A percentile compares a stretch with the other conserved stretches of the same genome.
These are phyloP conservation scores for Myrmophylax atrothorax DNA, from an alignment of 2,113 vertebrate species.

Conservation along the genomic window DNA sequence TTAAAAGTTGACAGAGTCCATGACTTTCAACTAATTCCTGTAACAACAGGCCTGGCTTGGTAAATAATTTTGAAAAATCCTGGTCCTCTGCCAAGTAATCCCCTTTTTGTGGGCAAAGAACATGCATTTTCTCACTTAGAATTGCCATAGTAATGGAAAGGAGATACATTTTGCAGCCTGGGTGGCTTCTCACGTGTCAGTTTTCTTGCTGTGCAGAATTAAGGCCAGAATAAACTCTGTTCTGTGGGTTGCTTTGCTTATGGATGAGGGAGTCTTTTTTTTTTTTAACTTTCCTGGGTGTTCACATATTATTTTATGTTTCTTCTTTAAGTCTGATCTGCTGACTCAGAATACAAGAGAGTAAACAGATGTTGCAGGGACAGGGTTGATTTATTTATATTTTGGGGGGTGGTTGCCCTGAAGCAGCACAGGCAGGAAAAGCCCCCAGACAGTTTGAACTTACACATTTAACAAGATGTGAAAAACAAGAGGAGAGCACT, in stretches of 20 bases:
- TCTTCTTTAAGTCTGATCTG: not conserved
- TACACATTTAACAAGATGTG: not conserved
- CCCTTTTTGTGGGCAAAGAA: not conserved
- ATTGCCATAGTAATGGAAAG: not conserved
- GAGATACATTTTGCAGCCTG: not conserved
- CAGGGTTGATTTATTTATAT: not conserved
- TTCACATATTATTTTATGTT: not conserved
- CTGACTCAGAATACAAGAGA: not conserved
- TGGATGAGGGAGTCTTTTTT: not conserved
- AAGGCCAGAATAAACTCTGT: not conserved
- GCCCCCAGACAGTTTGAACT: not conserved
- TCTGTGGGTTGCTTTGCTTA: not conserved
- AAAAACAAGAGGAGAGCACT: not conserved
- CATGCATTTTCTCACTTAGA: not conserved
- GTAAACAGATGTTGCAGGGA: not conserved
- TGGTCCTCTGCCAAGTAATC: not conserved
- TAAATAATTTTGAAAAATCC: conserved; percentile 23
- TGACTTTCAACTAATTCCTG: not conserved
- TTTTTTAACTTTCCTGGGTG: not conserved
- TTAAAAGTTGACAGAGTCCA: not conserved
- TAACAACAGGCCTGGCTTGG: not conserved
- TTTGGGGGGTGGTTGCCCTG: not conserved
- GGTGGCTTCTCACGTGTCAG: not conserved
- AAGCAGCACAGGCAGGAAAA: not conserved
- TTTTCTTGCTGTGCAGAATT: not conserved